Evolutionary conservation across 2,888 invertebrate species (phyloP).

Genomic region (Chesias legatella): DNA sequence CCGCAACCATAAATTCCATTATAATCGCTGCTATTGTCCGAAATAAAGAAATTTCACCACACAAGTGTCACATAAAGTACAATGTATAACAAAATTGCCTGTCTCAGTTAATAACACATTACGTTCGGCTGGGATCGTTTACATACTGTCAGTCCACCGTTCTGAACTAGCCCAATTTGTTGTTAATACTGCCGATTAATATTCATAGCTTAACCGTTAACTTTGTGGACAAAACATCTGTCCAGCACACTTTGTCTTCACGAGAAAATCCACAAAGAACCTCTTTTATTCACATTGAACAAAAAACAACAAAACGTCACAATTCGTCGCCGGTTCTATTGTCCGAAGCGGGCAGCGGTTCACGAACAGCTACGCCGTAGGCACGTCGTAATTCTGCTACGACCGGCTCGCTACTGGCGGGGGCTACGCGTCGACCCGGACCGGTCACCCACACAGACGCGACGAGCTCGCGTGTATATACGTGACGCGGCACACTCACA

Average conservation of each 20-base stretch:
- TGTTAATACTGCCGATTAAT: constrained; percentile 42
- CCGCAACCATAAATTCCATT: constrained; percentile 49
- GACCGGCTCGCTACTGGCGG: constrained; percentile 73
- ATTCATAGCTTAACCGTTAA: constrained; percentile 12
- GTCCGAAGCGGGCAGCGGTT: constrained; percentile 50
- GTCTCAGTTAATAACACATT: constrained; percentile 36
- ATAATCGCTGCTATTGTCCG: constrained; percentile 46
- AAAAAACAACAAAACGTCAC: constrained; percentile 70
- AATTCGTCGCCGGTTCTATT: constrained; percentile 65
- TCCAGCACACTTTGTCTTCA: constrained; percentile 53
- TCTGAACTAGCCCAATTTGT: constrained; percentile 47
- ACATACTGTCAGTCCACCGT: constrained; percentile 45
- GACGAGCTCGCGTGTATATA: constrained; percentile 49
- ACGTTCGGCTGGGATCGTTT: constrained; percentile 36
- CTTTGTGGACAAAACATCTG: constrained; percentile 8
- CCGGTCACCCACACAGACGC: constrained; percentile 59
- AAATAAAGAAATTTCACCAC: constrained; percentile 54
- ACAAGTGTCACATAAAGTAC: constrained; percentile 53
- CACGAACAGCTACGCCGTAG: constrained; percentile 57
- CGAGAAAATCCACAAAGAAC: constrained; percentile 56
- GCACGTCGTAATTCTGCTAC: constrained; percentile 66
- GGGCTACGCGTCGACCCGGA: constrained; percentile 73
- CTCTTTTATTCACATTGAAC: constrained; percentile 63
- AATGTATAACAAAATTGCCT: constrained; percentile 37
- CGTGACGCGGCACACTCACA: constrained; percentile 51